Evolutionary conservation across 2,888 invertebrate genomes (phyloP), one percentile per base, ranked within the genome.

Genomic region (Labia minor): DNA sequence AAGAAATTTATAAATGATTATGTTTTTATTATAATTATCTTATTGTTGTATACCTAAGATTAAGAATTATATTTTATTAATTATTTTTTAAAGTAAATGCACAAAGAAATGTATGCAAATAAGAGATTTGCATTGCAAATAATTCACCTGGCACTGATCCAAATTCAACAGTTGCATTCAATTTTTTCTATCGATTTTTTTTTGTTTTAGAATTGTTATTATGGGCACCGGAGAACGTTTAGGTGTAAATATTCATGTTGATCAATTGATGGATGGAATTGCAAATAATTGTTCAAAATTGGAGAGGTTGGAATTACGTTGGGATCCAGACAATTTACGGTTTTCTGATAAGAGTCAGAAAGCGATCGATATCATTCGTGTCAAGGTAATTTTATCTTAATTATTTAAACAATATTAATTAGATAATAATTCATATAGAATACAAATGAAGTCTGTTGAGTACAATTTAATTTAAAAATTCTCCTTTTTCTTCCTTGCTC

Each of bases 341-440:
- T 99, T 97, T 80, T 98, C 97, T 49, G 99, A 99, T 79, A 99
- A 99, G 80, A 97, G 97, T 75, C 97, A 97, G 79, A 99, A 99
- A 78, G 98, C 98, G 62, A 97, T 99, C 72, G 99, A 99, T 78
- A 90, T 96, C 64, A 82, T 99, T 69, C 87, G 99, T 63, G 92
- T 99, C 62, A 94, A 94, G 49, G 49, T 49, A 26, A 26, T 8
- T 49, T 49, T 33, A 11, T 8, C 6, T 33, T 6, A 33, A 8
- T 33, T 33, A 33, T 33, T 33, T 33, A 33, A 11, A 8, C 33
- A 33, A 33, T 33, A 33, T 8, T 33, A 11, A 33, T 33, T 11
- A 8, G 33, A 6, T 33, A 33, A 33, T n/a, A n/a, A n/a, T n/a
- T n/a, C n/a, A n/a, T n/a, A n/a, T n/a, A n/a, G n/a, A n/a, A n/a